Conservation (phyloP, 1,140 invertebrate genomes). For the Neodiprion virginianus region DNA sequence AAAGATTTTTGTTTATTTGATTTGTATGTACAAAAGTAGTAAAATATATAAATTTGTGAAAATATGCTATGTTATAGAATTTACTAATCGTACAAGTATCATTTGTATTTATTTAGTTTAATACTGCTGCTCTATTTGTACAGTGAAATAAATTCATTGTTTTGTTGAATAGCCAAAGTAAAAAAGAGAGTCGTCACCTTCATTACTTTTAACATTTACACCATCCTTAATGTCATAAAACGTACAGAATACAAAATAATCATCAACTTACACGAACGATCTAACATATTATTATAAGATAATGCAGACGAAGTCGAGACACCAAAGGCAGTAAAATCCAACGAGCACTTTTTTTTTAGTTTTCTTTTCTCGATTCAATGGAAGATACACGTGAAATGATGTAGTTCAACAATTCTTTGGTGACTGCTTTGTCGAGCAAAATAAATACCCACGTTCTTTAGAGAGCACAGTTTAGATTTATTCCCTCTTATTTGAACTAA, state of each 20-base stretch:
- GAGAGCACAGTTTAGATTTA: background rate
- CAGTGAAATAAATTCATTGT: constrained; percentile 22
- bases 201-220: background rate
- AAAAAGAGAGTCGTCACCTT: background rate
- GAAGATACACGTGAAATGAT: no score
- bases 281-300: no score
- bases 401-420: background rate
- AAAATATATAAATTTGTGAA: constrained; percentile 40
- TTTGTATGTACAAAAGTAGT: constrained; percentile 48
- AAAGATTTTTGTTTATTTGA: constrained; percentile 38
- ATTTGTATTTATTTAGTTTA: constrained; percentile 18
- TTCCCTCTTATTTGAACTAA: background rate
- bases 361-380: no score
- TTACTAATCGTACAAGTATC: constrained; percentile 16
- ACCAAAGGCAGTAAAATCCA: no score
- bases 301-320: no score
- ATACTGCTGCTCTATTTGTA: constrained; percentile 34
- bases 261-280: no score
- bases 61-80: constrained; percentile 11
- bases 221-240: background rate
- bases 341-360: no score
- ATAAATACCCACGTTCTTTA: background rate
- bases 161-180: background rate
- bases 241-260: background rate
- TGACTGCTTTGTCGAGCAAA: background rate